A percentile compares a stretch with the other conserved stretches of the same genome.
phyloP scores from a whole-genome alignment of 2,797 vertebrate genomes.

The Hirundo rustica region DNA sequence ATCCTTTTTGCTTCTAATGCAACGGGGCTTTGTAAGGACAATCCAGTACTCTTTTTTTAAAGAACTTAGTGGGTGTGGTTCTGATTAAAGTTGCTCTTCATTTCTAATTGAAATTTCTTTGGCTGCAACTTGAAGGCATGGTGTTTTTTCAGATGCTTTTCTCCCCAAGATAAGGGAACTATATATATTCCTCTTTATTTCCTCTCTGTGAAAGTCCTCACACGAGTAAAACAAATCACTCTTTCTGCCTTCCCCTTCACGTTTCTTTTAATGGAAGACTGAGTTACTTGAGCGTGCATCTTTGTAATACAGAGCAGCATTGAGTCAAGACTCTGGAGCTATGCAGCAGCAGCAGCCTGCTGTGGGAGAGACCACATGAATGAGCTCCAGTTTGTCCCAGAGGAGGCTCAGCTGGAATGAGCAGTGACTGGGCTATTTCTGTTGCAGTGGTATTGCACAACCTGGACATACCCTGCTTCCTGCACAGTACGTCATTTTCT shows the following conservation, averaged over 20 bases:
- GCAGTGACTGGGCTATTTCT: neutral
- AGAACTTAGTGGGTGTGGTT: neutral
- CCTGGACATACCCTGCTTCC: neutral
- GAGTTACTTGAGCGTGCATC: neutral
- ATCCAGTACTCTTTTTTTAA: neutral
- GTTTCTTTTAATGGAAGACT: neutral
- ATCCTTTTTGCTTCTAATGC: neutral
- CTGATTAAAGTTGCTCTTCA: neutral
- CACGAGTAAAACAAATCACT: neutral
- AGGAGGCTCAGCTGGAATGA: conserved; percentile 1
- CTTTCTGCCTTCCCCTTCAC: fast-evolving
- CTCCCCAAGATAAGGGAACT: neutral
- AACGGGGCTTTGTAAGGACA: neutral
- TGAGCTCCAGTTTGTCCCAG: neutral
- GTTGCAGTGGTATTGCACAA: neutral
- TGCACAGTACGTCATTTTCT: neutral
- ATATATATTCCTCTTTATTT: neutral
- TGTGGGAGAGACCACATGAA: neutral
- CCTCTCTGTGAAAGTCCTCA: neutral
- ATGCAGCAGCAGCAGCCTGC: neutral
- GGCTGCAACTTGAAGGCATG: neutral
- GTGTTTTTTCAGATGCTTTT: neutral
- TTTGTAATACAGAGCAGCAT: neutral
- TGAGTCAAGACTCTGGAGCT: neutral
- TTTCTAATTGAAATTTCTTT: neutral